A percentile compares a stretch with the other conserved stretches of the same genome.
Evolutionary conservation across 2,797 vertebrate species (phyloP).

Genomic region (Acipenser oxyrinchus): DNA sequence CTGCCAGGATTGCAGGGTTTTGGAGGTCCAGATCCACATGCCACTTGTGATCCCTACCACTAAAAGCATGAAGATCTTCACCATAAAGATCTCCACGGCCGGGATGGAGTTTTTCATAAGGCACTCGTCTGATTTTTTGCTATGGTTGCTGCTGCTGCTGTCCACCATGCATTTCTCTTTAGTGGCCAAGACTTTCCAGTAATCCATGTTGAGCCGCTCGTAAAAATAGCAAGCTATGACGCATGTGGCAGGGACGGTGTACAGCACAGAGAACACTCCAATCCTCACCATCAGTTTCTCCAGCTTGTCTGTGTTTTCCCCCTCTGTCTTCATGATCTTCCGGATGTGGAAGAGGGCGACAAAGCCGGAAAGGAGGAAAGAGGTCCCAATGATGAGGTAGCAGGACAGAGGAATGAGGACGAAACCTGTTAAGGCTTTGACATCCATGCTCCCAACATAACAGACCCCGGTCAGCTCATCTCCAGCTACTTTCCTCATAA

Average conservation of each 20-base stretch:
- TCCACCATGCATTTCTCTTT: slow-evolving; percentile 67
- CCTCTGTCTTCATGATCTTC: slow-evolving; percentile 91
- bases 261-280: slow-evolving; percentile 89
- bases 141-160: slow-evolving; percentile 37
- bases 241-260: slow-evolving; percentile 92
- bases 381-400: slow-evolving; percentile 89
- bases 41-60: slow-evolving; percentile 96
- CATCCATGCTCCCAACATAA: slow-evolving; percentile 96
- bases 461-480: slow-evolving; percentile 92
- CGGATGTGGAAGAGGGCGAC: slow-evolving; percentile 96
- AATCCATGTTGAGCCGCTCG: slow-evolving; percentile 90
- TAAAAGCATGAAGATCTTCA: slow-evolving; percentile 93
- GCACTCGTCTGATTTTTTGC: slow-evolving; percentile 70
- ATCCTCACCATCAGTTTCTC: slow-evolving; percentile 96
- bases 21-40: slow-evolving; percentile 98
- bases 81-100: slow-evolving; percentile 92
- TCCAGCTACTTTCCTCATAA: slow-evolving; percentile 90
- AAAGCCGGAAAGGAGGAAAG: slow-evolving; percentile 89
- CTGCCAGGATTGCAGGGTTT: slow-evolving; percentile 96
- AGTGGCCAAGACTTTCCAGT: slow-evolving; percentile 74
- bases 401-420: slow-evolving; percentile 89
- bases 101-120: slow-evolving; percentile 83
- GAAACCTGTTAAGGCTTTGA: slow-evolving; percentile 85
- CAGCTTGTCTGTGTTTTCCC: slow-evolving; percentile 92
- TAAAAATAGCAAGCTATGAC: slow-evolving; percentile 97